Evolutionary conservation across 2,113 vertebrate species (phyloP).

Genomic region (Ursus arctos): DNA sequence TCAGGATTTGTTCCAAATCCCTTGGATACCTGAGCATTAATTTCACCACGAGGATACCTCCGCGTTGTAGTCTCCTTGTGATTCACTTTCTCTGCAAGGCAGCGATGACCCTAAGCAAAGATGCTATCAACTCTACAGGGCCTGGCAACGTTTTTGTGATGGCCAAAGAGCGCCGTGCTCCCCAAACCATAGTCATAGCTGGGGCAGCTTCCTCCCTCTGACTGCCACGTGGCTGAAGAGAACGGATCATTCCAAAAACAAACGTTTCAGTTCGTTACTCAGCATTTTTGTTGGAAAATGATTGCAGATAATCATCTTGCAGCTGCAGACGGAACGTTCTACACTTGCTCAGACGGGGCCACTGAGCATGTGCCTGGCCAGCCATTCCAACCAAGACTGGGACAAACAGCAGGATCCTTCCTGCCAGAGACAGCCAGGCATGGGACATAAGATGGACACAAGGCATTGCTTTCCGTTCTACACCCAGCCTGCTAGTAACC

Average conservation of each 20-base stretch:
- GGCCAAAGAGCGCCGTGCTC: background rate
- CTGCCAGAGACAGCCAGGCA: background rate
- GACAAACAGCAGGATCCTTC: background rate
- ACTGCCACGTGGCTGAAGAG: conserved; percentile 21
- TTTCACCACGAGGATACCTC: background rate
- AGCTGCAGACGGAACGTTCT: background rate
- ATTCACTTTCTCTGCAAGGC: background rate
- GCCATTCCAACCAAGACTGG: background rate
- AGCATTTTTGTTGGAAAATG: conserved; percentile 62
- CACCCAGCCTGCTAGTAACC: background rate
- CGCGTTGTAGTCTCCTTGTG: background rate
- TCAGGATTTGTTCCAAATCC: background rate
- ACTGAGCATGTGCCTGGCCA: background rate
- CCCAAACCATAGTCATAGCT: background rate
- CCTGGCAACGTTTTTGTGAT: background rate
- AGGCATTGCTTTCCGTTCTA: background rate
- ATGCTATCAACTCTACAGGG: background rate
- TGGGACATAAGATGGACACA: background rate
- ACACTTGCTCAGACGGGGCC: background rate
- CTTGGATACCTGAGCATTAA: background rate
- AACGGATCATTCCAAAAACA: conserved; percentile 61
- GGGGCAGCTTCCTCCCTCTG: background rate
- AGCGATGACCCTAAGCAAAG: background rate
- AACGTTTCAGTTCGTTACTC: conserved; percentile 64
- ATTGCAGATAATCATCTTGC: background rate